Percentiles rank a stretch among this genome's conserved stretches.
These are phyloP conservation scores for Nowickia ferox DNA, from an alignment of 2,888 invertebrate species.

Conservation along the genomic window DNA sequence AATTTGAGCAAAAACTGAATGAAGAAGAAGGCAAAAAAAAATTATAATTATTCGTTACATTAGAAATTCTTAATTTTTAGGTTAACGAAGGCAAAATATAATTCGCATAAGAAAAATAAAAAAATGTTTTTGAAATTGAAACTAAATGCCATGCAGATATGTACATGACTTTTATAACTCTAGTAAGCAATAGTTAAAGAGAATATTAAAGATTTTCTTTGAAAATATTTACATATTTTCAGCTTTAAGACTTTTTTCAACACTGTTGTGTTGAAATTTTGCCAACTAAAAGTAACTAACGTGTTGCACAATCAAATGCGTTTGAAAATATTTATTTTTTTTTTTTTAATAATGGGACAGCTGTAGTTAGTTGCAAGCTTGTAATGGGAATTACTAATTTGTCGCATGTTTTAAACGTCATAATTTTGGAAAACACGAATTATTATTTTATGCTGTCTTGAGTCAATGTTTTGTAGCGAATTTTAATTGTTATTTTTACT, in stretches of 20 bases:
- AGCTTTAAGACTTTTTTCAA: background rate
- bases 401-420: constrained; percentile 61
- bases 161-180: background rate
- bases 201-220: background rate
- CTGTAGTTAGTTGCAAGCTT: background rate
- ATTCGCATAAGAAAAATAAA: background rate
- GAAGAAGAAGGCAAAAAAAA: background rate
- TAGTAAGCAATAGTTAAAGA: background rate
- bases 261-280: background rate
- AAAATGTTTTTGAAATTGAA: background rate
- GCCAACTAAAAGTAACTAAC: background rate
- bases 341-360: background rate
- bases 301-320: constrained; percentile 7
- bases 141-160: background rate
- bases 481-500: constrained; percentile 32
- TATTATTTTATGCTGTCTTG: constrained; percentile 39
- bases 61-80: constrained; percentile 62
- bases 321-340: background rate
- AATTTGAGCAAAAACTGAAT: constrained; percentile 5
- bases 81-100: constrained; percentile 42
- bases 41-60: constrained; percentile 52
- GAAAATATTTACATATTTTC: background rate
- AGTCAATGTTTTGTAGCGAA: constrained; percentile 18
- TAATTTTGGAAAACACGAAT: constrained; percentile 21
- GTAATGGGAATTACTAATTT: constrained; percentile 44